Conservation (phyloP, 1,140 invertebrate species). For the Phocides pigmalion region DNA sequence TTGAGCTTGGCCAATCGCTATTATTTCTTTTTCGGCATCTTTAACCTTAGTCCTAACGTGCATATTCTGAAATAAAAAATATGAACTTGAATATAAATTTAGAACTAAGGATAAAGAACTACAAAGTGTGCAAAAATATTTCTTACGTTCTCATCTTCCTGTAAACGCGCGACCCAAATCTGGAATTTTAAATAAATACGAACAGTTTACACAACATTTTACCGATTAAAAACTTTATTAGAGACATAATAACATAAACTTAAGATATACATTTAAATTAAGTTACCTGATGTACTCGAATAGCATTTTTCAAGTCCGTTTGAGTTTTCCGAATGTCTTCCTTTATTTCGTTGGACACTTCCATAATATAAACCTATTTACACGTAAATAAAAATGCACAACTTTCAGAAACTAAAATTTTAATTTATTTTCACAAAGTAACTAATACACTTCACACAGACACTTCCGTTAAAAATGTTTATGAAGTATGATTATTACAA, state of each 20-base stretch:
- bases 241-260: constrained; percentile 34
- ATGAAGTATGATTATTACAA: background rate
- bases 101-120: constrained; percentile 10
- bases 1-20: constrained; percentile 82
- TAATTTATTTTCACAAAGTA: constrained; percentile 9
- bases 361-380: constrained; percentile 72
- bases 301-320: constrained; percentile 87
- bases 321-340: constrained; percentile 86
- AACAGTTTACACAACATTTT: background rate
- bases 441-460: background rate
- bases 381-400: constrained; percentile 8
- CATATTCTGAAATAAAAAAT: constrained; percentile 71
- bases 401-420: constrained; percentile 7
- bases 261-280: constrained; percentile 23
- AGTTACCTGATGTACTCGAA: constrained; percentile 88
- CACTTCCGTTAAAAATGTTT: background rate
- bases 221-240: constrained; percentile 13
- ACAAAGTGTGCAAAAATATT: constrained; percentile 23
- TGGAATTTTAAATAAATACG: constrained; percentile 62
- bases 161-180: constrained; percentile 84
- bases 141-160: constrained; percentile 86
- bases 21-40: constrained; percentile 83
- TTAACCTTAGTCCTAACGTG: constrained; percentile 80
- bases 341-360: constrained; percentile 87
- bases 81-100: constrained; percentile 34